A percentile compares a stretch with the other conserved stretches of the same genome.
Conservation (phyloP, 2,888 invertebrate genomes). For the Crepidodera aurea region DNA sequence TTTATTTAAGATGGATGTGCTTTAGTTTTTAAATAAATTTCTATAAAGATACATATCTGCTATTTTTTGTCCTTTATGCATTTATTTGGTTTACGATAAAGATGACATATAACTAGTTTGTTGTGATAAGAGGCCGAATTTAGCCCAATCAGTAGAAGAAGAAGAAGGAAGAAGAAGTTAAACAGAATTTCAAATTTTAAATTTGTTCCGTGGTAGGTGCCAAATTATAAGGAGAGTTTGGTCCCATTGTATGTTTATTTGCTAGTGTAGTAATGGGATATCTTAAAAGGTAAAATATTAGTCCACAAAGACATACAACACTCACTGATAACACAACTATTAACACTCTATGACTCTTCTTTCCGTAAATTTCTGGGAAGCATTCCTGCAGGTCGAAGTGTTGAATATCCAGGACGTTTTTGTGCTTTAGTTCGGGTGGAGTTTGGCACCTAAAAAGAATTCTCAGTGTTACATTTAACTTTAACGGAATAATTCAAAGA, state of each 20-base stretch:
- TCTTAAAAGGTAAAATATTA: constrained; percentile 55
- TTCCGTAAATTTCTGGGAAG: constrained; percentile 50
- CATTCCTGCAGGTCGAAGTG: constrained; percentile 53
- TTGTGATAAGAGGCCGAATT: too few species aligned
- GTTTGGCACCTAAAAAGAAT: constrained; percentile 54
- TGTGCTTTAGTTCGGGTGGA: constrained; percentile 48
- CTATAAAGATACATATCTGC: too few species aligned
- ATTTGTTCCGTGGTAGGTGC: constrained; percentile 34
- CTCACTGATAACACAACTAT: constrained; percentile 50
- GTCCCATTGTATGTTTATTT: constrained; percentile 44
- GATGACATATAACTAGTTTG: too few species aligned
- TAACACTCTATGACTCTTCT: constrained; percentile 52
- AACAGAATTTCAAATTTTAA: too few species aligned
- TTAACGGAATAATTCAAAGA: too few species aligned
- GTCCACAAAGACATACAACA: constrained; percentile 48
- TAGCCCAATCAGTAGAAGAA: too few species aligned
- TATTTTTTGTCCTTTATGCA: too few species aligned
- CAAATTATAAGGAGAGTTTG: constrained; percentile 53
- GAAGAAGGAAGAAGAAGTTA: too few species aligned
- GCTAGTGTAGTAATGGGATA: constrained; percentile 45
- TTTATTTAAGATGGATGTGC: too few species aligned
- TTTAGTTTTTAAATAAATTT: too few species aligned
- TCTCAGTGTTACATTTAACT: constrained; percentile 1
- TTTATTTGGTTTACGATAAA: too few species aligned
- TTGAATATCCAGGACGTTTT: constrained; percentile 47